Conservation (phyloP, 2,797 vertebrate genomes). For the Pseudopleuronectes americanus region DNA sequence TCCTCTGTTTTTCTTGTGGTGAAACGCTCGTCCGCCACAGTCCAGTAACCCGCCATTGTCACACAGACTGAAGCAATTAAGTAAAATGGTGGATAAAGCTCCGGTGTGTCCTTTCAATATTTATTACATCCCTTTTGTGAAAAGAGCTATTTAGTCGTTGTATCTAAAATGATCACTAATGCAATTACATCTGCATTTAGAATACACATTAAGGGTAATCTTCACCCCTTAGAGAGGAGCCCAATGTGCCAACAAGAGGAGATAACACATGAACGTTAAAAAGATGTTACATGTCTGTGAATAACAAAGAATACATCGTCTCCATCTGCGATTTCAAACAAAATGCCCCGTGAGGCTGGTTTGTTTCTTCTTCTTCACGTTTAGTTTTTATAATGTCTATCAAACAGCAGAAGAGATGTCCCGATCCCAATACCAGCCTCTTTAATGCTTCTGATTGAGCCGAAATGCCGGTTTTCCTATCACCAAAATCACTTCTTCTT, state of each 20-base stretch:
- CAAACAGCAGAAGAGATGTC: neutral
- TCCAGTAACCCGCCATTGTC: slow-evolving; percentile 94
- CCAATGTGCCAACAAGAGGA: slow-evolving; percentile 55
- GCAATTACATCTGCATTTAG: slow-evolving; percentile 85
- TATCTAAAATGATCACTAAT: slow-evolving; percentile 83
- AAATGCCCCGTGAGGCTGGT: slow-evolving; percentile 12
- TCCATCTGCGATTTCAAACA: slow-evolving; percentile 15
- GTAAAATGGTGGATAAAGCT: slow-evolving; percentile 90
- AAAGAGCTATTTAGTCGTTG: slow-evolving; percentile 81
- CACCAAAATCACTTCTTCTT: too few species aligned
- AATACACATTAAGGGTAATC: slow-evolving; percentile 75
- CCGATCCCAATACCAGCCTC: too few species aligned
- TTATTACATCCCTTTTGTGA: slow-evolving; percentile 85
- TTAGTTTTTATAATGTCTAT: slow-evolving; percentile 3
- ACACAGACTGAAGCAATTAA: slow-evolving; percentile 94
- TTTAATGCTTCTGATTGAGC: too few species aligned
- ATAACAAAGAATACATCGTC: slow-evolving; percentile 49
- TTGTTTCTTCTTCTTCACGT: slow-evolving; percentile 28
- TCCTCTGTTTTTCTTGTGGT: slow-evolving; percentile 85
- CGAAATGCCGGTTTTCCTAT: too few species aligned
- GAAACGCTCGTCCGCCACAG: slow-evolving; percentile 88
- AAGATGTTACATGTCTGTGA: slow-evolving; percentile 49
- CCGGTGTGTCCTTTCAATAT: slow-evolving; percentile 85
- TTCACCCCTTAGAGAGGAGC: slow-evolving; percentile 70
- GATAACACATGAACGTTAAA: slow-evolving; percentile 66